Evolutionary conservation across 1,140 invertebrate genomes (phyloP).

Genomic region (Anastrepha ludens): DNA sequence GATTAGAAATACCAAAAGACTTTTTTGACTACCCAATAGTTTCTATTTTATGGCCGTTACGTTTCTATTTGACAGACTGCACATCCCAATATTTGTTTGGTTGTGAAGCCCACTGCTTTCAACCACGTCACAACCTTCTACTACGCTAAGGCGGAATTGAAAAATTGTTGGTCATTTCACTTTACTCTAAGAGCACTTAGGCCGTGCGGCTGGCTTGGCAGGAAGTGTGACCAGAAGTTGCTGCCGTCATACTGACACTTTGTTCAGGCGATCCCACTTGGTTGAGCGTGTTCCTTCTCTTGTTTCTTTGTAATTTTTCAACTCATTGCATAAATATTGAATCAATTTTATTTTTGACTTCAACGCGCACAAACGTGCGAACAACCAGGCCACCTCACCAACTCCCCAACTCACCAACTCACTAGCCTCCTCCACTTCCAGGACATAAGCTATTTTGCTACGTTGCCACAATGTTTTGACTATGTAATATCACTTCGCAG

Average conservation of each 20-base stretch:
- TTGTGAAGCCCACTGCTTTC: background rate
- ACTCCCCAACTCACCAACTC: background rate
- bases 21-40: too few species aligned
- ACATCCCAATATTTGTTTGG: too few species aligned
- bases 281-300: background rate
- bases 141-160: background rate
- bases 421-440: background rate
- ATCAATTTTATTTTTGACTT: conserved; percentile 47
- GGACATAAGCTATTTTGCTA: conserved; percentile 1
- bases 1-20: too few species aligned
- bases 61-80: background rate
- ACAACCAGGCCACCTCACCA: background rate
- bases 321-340: conserved; percentile 52
- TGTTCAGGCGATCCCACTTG: background rate
- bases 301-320: conserved; percentile 23
- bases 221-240: conserved; percentile 26
- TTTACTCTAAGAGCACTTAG: background rate
- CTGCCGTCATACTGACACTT: background rate
- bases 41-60: too few species aligned
- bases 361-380: background rate
- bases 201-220: background rate
- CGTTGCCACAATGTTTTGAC: conserved; percentile 27
- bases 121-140: background rate
- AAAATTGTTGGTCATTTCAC: background rate
- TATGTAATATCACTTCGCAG: background rate